These are phyloP conservation scores for Coreius guichenoti DNA, from an alignment of 2,797 vertebrate species.

Conservation along the genomic window DNA sequence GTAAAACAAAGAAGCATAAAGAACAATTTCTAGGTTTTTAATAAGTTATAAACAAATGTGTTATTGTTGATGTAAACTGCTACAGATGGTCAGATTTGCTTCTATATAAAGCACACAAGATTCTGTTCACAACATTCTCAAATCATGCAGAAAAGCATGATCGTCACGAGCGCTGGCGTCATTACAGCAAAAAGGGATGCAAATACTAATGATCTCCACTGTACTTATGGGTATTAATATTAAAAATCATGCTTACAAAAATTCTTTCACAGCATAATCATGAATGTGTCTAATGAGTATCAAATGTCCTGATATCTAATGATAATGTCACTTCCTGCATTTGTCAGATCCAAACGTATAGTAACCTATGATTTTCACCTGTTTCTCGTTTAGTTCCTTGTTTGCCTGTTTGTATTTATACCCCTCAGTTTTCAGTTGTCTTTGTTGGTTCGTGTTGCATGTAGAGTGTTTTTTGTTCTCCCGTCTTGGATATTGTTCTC, in stretches of 20 bases:
- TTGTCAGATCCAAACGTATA: slow-evolving; percentile 67
- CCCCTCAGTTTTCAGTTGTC: background rate
- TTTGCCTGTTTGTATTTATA: background rate
- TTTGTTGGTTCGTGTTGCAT: background rate
- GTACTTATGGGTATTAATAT: background rate
- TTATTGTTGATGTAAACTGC: background rate
- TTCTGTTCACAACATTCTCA: background rate
- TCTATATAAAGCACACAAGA: background rate
- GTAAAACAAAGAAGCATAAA: background rate
- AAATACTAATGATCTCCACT: background rate
- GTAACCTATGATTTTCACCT: background rate
- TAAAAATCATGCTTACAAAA: background rate
- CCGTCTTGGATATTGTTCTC: background rate
- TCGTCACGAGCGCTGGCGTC: background rate
- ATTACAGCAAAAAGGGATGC: background rate
- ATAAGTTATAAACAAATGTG: background rate
- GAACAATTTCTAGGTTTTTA: background rate
- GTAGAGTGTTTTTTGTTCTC: background rate
- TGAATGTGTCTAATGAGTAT: background rate
- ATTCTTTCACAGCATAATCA: background rate
- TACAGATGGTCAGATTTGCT: background rate
- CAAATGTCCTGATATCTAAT: background rate
- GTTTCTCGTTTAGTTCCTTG: background rate
- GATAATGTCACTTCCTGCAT: slow-evolving; percentile 15
- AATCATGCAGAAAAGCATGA: background rate